Evolutionary conservation across 2,113 vertebrate species (phyloP).

Genomic region (Aegypius monachus): DNA sequence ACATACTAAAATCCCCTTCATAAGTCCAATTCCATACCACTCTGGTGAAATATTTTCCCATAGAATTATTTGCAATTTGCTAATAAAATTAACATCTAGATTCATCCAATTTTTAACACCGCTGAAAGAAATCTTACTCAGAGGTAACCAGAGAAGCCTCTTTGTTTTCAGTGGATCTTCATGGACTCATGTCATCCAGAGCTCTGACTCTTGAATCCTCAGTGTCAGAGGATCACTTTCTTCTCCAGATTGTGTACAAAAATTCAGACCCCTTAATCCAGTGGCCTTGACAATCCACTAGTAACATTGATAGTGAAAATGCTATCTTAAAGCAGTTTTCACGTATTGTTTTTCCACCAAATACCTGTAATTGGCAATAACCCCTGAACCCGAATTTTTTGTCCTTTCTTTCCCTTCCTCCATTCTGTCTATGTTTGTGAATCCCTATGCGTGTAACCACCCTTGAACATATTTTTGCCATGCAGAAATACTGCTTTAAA

Average conservation of each 20-base stretch:
- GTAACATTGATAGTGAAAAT: background rate
- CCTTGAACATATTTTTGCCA: background rate
- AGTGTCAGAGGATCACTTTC: background rate
- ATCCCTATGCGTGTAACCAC: background rate
- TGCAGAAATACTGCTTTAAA: background rate
- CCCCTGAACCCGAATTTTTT: rapidly evolving
- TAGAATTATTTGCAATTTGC: background rate
- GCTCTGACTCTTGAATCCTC: background rate
- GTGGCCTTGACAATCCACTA: background rate
- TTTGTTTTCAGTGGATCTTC: background rate
- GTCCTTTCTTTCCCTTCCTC: background rate
- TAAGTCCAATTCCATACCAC: background rate
- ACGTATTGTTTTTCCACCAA: background rate
- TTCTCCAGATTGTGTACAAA: background rate
- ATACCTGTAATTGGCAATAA: background rate
- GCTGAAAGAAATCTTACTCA: background rate
- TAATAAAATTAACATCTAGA: background rate
- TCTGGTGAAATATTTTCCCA: background rate
- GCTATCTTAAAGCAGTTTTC: background rate
- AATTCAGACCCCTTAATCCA: background rate
- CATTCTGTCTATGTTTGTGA: background rate
- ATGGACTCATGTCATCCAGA: too few species aligned
- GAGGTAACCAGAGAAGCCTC: background rate
- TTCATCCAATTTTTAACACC: background rate
- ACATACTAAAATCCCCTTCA: background rate